Evolutionary conservation across 1,140 invertebrate species (phyloP).

Genomic region (Drosophila hydei): DNA sequence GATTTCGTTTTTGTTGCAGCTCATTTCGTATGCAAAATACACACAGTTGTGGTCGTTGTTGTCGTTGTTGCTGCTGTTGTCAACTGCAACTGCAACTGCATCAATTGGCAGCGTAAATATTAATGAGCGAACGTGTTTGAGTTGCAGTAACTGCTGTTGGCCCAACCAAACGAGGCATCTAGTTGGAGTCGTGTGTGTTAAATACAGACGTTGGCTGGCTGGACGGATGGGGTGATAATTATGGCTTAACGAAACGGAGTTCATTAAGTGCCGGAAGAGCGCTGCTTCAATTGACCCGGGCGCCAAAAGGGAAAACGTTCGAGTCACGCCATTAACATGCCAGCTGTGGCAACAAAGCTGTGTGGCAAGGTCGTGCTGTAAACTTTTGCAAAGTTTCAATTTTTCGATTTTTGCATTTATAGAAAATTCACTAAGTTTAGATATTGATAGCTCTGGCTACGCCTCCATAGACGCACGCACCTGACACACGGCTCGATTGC

Average conservation of each 20-base stretch:
- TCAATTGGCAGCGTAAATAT: constrained; percentile 73
- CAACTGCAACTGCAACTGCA: constrained; percentile 53
- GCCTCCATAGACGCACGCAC: constrained; percentile 52
- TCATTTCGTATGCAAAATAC: constrained; percentile 53
- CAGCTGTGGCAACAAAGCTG: constrained; percentile 24
- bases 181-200: no score
- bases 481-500: constrained; percentile 63
- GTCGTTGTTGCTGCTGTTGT: constrained; percentile 42
- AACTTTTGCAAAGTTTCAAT: constrained; percentile 41
- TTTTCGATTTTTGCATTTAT: neutral
- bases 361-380: constrained; percentile 28
- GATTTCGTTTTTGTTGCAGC: constrained; percentile 45
- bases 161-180: constrained; percentile 32
- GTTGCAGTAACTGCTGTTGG: constrained; percentile 40
- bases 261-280: constrained; percentile 46
- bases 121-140: constrained; percentile 68
- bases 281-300: constrained; percentile 11
- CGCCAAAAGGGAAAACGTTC: constrained; percentile 18
- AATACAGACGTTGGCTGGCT: neutral
- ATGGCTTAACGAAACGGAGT: constrained; percentile 46
- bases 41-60: constrained; percentile 27
- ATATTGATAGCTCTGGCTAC: constrained; percentile 26
- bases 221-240: constrained; percentile 51
- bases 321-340: constrained; percentile 17
- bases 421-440: constrained; percentile 12